phyloP scores from a whole-genome alignment of 2,113 vertebrate genomes.

The Haemorhous mexicanus region DNA sequence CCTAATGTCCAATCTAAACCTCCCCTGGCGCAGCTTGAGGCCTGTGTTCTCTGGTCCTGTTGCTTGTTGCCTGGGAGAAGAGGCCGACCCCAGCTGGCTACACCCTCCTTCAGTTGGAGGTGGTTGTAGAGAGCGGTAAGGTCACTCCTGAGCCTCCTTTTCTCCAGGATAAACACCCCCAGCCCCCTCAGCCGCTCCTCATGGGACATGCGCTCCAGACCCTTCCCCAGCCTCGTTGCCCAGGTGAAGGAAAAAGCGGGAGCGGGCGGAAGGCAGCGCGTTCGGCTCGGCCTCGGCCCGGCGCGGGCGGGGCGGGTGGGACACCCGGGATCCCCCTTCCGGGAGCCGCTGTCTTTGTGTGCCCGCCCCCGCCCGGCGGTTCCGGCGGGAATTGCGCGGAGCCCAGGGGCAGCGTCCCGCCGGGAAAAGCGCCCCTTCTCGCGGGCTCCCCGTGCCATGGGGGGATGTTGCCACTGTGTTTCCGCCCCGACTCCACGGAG shows the following conservation, averaged over 20 bases:
- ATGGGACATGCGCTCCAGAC: neutral
- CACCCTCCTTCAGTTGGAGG: neutral
- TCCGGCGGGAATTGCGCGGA: neutral
- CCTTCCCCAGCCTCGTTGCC: neutral
- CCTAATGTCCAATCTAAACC: neutral
- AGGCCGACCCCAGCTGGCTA: neutral
- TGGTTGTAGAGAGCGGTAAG: no score
- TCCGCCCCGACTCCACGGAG: neutral
- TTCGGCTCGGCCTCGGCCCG: rapidly evolving
- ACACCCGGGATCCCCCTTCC: neutral
- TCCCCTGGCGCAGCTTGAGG: neutral
- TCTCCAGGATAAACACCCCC: neutral
- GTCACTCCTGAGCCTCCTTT: neutral
- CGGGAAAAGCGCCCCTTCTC: rapidly evolving
- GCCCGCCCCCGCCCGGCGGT: neutral
- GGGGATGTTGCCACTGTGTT: no score
- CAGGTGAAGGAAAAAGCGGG: neutral
- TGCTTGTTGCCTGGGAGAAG: neutral
- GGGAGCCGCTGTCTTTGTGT: neutral
- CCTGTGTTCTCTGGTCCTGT: neutral
- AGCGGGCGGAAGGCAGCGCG: neutral
- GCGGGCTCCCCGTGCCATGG: no score
- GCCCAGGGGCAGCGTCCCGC: rapidly evolving
- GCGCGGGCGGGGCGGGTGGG: neutral
- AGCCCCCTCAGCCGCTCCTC: neutral